phyloP scores from a whole-genome alignment of 1,140 invertebrate species.

The Atta texana region DNA sequence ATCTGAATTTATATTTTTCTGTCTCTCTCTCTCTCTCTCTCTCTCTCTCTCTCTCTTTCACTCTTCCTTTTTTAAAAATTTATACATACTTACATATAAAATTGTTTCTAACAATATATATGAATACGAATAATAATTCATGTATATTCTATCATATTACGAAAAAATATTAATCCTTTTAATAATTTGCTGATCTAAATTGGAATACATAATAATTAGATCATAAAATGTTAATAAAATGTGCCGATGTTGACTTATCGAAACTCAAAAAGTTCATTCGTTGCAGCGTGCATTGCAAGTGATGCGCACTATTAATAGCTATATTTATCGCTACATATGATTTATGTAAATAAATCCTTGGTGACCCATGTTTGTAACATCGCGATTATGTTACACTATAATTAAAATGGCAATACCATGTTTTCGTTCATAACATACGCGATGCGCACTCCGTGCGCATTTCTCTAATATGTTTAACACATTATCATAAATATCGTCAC shows the following conservation, averaged over 20 bases:
- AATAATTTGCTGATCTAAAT: neutral
- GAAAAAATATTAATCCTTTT: slow-evolving; percentile 4
- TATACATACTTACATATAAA: neutral
- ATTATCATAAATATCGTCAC: slow-evolving; percentile 55
- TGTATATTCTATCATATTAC: neutral
- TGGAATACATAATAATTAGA: slow-evolving; percentile 16
- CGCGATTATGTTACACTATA: neutral
- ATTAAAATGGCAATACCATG: slow-evolving; percentile 51
- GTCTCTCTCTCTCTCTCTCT: too few relatives aligned
- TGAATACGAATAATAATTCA: neutral
- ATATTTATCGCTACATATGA: slow-evolving; percentile 29
- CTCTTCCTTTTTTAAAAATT: too few relatives aligned
- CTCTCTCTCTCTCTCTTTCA: too few relatives aligned
- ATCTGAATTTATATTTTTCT: neutral
- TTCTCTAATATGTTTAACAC: slow-evolving; percentile 48
- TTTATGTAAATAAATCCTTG: slow-evolving; percentile 44
- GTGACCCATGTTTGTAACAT: slow-evolving; percentile 34
- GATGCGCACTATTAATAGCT: slow-evolving; percentile 39
- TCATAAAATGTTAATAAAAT: slow-evolving; percentile 18
- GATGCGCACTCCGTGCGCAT: neutral
- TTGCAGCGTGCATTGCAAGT: neutral
- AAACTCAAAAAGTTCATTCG: slow-evolving; percentile 23
- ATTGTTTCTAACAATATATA: neutral
- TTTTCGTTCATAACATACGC: slow-evolving; percentile 32
- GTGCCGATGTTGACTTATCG: slow-evolving; percentile 10